phyloP scores from a whole-genome alignment of 2,113 vertebrate species.

The Sorex araneus region DNA sequence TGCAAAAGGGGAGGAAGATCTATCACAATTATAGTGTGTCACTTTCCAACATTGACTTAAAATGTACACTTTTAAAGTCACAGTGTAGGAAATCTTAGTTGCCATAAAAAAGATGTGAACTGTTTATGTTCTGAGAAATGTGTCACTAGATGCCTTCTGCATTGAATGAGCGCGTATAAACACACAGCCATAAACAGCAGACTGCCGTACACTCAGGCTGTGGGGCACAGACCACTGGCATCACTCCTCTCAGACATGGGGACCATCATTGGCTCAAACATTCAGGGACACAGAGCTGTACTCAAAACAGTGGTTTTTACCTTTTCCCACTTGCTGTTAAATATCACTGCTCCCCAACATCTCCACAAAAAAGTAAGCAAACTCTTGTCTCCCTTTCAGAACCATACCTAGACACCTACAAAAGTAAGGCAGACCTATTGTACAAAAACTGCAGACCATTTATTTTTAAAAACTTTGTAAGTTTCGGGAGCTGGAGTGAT shows the following conservation, averaged over 20 bases:
- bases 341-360: neutral
- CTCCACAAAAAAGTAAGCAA: conserved; percentile 19
- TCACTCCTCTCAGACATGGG: neutral
- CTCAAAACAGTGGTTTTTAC: no score
- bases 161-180: neutral
- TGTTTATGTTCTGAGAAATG: neutral
- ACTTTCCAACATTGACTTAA: conserved; percentile 26
- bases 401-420: neutral
- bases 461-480: neutral
- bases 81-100: conserved; percentile 60
- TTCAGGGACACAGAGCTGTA: neutral
- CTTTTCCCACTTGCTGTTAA: no score
- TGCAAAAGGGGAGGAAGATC: conserved; percentile 28
- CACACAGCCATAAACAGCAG: neutral
- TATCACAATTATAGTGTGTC: no score
- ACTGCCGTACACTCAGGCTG: neutral
- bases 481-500: no score
- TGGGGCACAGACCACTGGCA: neutral
- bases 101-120: neutral
- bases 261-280: neutral
- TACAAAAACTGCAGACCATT: neutral
- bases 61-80: conserved; percentile 36
- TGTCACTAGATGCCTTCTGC: neutral
- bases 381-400: neutral
- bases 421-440: conserved; percentile 38